A percentile compares a stretch with the other conserved stretches of the same genome.
Evolutionary conservation across 1,140 invertebrate species (phyloP).

Genomic region (Marisa cornuarietis): DNA sequence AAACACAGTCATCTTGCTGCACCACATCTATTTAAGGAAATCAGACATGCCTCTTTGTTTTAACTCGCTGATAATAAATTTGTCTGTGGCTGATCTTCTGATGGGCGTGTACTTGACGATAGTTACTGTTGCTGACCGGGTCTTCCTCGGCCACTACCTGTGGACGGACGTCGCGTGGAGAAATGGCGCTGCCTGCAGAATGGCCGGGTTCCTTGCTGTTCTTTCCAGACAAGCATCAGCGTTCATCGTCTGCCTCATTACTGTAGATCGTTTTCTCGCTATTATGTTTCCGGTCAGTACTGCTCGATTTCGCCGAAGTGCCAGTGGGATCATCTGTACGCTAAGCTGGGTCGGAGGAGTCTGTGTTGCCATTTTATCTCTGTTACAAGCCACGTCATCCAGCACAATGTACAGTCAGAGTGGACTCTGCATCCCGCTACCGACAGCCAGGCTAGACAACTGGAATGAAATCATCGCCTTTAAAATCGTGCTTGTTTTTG

Average conservation of each 20-base stretch:
- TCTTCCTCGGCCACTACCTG: not conserved
- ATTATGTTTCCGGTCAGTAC: not conserved
- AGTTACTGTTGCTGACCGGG: not conserved
- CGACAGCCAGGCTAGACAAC: not conserved
- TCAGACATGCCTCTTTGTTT: not conserved
- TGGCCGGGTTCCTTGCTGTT: conserved; percentile 13
- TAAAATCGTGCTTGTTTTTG: not conserved
- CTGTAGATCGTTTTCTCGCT: conserved; percentile 5
- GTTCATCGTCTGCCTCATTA: conserved; percentile 5
- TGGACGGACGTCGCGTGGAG: conserved; percentile 2
- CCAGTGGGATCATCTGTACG: not conserved
- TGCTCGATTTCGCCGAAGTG: not conserved
- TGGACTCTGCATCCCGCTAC: conserved; percentile 12
- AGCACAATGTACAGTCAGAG: conserved; percentile 6
- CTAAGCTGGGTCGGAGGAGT: not conserved
- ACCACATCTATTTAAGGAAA: not conserved
- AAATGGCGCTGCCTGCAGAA: not conserved
- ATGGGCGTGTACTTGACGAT: conserved; percentile 14
- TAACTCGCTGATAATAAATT: not conserved
- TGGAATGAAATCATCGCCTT: not conserved
- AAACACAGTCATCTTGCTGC: not conserved
- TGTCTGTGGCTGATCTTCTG: not conserved
- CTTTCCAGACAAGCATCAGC: conserved; percentile 7
- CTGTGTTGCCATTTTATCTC: not conserved
- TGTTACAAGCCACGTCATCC: not conserved